A percentile compares a stretch with the other conserved stretches of the same genome.
phyloP scores from a whole-genome alignment of 2,113 vertebrate species.

The Rynchops niger region DNA sequence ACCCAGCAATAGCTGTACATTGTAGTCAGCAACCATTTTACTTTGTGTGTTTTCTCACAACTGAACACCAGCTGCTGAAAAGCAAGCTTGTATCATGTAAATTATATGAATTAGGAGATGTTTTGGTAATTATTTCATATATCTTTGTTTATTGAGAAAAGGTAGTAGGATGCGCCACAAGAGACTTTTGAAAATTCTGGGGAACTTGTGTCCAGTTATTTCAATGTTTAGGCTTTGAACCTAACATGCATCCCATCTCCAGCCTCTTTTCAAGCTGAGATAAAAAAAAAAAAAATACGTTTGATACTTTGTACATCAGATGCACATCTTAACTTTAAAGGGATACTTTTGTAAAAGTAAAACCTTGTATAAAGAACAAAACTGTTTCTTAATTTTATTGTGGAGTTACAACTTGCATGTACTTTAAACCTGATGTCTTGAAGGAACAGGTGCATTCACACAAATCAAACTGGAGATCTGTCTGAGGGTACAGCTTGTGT shows the following conservation, averaged over 20 bases:
- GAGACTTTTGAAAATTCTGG: constrained; percentile 80
- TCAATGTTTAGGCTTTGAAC: constrained; percentile 76
- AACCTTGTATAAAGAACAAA: constrained; percentile 87
- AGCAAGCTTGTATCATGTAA: constrained; percentile 82
- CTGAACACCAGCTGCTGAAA: constrained; percentile 81
- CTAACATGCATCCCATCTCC: constrained; percentile 82
- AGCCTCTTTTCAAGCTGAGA: constrained; percentile 89
- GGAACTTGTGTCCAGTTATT: constrained; percentile 76
- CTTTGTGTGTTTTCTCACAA: constrained; percentile 82
- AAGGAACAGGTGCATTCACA: constrained; percentile 73
- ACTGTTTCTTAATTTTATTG: constrained; percentile 85
- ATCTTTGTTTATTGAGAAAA: constrained; percentile 80
- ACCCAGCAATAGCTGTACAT: constrained; percentile 83
- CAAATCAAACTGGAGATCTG: constrained; percentile 63
- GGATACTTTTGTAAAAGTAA: constrained; percentile 90
- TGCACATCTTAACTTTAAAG: constrained; percentile 89
- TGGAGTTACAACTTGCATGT: constrained; percentile 82
- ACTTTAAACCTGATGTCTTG: constrained; percentile 76
- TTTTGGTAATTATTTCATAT: constrained; percentile 83
- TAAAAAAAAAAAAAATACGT: constrained; percentile 74
- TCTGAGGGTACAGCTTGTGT: constrained; percentile 70
- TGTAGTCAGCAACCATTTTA: constrained; percentile 80
- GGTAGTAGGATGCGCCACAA: constrained; percentile 75
- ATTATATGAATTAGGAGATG: constrained; percentile 79
- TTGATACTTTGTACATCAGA: constrained; percentile 94